Percentiles rank a stretch among this genome's conserved stretches.
phyloP scores from a whole-genome alignment of 2,888 invertebrate species.

The Morinoia aosen region DNA sequence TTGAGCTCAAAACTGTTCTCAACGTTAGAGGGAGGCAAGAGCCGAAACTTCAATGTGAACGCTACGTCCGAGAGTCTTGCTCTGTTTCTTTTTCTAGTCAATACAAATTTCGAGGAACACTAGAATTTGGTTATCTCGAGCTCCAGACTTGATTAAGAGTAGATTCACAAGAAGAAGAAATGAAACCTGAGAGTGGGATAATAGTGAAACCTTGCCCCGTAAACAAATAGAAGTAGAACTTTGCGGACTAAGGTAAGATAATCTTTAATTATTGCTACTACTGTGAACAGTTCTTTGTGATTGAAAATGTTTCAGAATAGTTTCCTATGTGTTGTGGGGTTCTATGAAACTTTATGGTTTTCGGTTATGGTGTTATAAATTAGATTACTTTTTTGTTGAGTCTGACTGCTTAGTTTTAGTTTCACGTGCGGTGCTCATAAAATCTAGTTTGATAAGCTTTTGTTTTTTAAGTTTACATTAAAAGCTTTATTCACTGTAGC shows the following conservation, averaged over 20 bases:
- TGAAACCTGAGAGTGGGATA: background rate
- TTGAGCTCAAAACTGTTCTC: conserved; percentile 1
- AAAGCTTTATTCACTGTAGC: too few relatives aligned
- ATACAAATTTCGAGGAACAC: background rate
- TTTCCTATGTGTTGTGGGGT: too few relatives aligned
- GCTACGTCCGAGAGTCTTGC: background rate
- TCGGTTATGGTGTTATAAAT: too few relatives aligned
- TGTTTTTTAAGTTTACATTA: too few relatives aligned
- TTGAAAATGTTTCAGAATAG: too few relatives aligned
- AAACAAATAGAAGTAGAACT: background rate
- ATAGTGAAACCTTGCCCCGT: background rate
- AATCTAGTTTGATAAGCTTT: too few relatives aligned
- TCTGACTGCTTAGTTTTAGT: too few relatives aligned
- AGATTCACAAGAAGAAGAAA: background rate
- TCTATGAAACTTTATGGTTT: too few relatives aligned
- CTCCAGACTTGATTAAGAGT: background rate
- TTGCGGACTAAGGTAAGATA: background rate
- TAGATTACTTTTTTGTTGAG: too few relatives aligned
- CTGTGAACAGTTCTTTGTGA: too few relatives aligned
- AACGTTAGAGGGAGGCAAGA: background rate
- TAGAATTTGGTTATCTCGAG: conserved; percentile 12
- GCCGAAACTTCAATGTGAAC: background rate
- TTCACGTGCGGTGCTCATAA: too few relatives aligned
- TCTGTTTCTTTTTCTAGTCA: background rate
- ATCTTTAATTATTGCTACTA: too few relatives aligned